Evolutionary conservation across 2,113 vertebrate genomes (phyloP).

Genomic region (Ascaphus truei): DNA sequence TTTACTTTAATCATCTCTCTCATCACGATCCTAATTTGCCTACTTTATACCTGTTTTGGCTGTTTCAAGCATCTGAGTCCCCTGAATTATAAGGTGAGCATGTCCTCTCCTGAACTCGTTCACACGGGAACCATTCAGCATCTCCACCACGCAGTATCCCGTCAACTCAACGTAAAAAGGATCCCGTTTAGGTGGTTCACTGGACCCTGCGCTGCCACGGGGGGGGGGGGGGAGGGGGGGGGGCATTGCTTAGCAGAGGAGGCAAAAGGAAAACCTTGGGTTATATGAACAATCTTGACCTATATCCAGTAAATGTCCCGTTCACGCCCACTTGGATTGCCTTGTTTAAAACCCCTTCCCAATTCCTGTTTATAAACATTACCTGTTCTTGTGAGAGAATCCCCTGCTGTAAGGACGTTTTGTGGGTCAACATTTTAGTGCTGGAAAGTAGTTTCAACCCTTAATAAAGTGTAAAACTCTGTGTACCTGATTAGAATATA

Average conservation of each 20-base stretch:
- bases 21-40: slow-evolving; percentile 70
- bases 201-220: too few relatives aligned
- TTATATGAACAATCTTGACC: not conserved
- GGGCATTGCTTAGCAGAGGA: not conserved
- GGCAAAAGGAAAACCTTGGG: not conserved
- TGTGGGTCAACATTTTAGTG: too few relatives aligned
- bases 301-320: too few relatives aligned
- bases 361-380: too few relatives aligned
- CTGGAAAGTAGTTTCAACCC: too few relatives aligned
- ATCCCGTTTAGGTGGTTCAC: not conserved
- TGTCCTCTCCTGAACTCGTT: not conserved
- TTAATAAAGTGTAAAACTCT: too few relatives aligned
- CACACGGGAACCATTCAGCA: not conserved
- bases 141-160: not conserved
- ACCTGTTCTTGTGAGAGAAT: too few relatives aligned
- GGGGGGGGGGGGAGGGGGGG: too few relatives aligned
- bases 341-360: too few relatives aligned
- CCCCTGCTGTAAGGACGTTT: too few relatives aligned
- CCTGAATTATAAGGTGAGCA: slow-evolving; percentile 78
- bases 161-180: not conserved
- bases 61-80: slow-evolving; percentile 87
- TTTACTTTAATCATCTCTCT: slow-evolving; percentile 81
- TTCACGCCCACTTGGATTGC: too few relatives aligned
- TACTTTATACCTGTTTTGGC: slow-evolving; percentile 82
- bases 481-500: too few relatives aligned